Evolutionary conservation across 2,888 invertebrate genomes (phyloP).

Genomic region (Lumbricus terrestris): DNA sequence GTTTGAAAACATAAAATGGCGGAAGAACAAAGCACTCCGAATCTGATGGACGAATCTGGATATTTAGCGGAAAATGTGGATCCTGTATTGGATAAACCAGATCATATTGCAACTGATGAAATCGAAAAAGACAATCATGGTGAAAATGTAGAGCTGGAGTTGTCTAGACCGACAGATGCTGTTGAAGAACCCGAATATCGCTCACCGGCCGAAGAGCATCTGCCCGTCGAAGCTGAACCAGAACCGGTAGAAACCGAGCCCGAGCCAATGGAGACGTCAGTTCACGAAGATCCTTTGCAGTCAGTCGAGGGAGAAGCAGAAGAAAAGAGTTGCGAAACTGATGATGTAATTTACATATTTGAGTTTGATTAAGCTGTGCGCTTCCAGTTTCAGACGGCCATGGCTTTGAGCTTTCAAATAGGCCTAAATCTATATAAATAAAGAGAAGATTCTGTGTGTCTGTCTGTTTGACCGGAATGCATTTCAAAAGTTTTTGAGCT

Average conservation of each 20-base stretch:
- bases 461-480: too few species aligned
- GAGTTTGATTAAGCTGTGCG: background rate
- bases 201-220: background rate
- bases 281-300: background rate
- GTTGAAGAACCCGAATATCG: background rate
- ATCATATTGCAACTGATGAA: background rate
- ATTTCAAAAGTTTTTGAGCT: too few species aligned
- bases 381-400: background rate
- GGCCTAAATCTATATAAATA: background rate
- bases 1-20: background rate
- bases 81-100: background rate
- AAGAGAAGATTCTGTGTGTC: too few species aligned
- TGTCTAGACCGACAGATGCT: background rate
- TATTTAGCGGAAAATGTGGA: background rate
- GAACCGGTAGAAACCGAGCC: background rate
- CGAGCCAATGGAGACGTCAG: slow-evolving; percentile 5
- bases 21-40: background rate
- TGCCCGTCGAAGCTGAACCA: background rate
- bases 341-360: slow-evolving; percentile 3
- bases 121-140: background rate
- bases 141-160: background rate
- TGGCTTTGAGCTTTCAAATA: background rate
- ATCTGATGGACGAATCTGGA: background rate
- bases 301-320: background rate
- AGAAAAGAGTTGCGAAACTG: background rate